Evolutionary conservation across 2,113 vertebrate genomes (phyloP).

Genomic region (Manacus vitellinus): DNA sequence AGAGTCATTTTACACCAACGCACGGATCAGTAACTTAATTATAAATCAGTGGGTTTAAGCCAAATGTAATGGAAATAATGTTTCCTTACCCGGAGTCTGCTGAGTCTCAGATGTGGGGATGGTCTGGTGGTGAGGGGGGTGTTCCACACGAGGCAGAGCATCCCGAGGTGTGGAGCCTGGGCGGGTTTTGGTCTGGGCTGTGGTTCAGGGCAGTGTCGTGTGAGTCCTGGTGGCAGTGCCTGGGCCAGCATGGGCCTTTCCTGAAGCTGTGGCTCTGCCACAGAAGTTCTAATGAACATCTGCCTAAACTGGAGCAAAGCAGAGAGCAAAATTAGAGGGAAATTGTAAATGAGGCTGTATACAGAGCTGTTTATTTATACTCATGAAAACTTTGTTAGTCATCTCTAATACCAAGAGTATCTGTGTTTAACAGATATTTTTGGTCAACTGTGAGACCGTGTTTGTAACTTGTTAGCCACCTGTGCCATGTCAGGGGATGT

Average conservation of each 20-base stretch:
- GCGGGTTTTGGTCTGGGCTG: background rate
- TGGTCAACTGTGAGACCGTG: background rate
- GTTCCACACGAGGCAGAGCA: background rate
- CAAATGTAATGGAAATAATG: background rate
- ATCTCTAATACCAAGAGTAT: background rate
- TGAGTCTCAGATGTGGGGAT: background rate
- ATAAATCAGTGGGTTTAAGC: slow-evolving; percentile 1
- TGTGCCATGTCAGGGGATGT: rapidly evolving
- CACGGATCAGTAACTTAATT: background rate
- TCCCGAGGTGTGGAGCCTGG: rapidly evolving
- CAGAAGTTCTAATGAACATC: background rate
- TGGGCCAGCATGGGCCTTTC: rapidly evolving
- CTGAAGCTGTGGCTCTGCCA: background rate
- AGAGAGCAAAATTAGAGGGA: background rate
- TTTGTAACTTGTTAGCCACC: background rate
- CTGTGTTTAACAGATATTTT: background rate
- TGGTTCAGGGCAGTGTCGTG: rapidly evolving
- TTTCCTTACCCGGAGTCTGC: background rate
- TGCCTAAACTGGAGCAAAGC: background rate
- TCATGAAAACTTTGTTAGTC: background rate
- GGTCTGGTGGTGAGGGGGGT: background rate
- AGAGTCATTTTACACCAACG: background rate
- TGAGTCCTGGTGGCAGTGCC: background rate
- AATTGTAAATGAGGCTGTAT: background rate
- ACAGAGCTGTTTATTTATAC: background rate